Evolutionary conservation across 2,888 invertebrate genomes (phyloP).

Genomic region (Chaitophorus viminalis): DNA sequence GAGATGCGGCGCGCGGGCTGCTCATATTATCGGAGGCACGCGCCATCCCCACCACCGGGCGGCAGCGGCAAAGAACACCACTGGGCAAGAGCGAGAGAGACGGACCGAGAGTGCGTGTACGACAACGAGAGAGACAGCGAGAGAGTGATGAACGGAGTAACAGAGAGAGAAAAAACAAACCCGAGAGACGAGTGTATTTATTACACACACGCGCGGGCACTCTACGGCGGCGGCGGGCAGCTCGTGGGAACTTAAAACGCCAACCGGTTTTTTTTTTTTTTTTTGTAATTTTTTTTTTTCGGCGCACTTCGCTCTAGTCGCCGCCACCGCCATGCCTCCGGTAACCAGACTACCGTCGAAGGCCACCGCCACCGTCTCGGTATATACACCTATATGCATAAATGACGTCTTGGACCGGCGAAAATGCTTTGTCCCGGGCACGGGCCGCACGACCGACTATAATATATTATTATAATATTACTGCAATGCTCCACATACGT

Average conservation of each 20-base stretch:
- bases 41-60: slow-evolving; percentile 55
- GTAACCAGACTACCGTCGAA: slow-evolving; percentile 61
- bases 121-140: too few relatives aligned
- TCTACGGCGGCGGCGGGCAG: slow-evolving; percentile 25
- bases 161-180: slow-evolving; percentile 31
- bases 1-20: slow-evolving; percentile 44
- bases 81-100: too few relatives aligned
- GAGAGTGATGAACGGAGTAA: too few relatives aligned
- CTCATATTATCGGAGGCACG: slow-evolving; percentile 42
- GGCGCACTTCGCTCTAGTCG: slow-evolving; percentile 46
- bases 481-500: slow-evolving; percentile 13
- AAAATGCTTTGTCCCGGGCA: slow-evolving; percentile 43
- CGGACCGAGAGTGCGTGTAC: too few relatives aligned
- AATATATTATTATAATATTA: background rate
- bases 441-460: slow-evolving; percentile 9
- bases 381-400: background rate
- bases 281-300: slow-evolving; percentile 31
- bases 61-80: slow-evolving; percentile 21
- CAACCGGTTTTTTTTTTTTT: slow-evolving; percentile 50
- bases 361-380: slow-evolving; percentile 52
- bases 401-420: slow-evolving; percentile 29
- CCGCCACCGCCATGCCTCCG: slow-evolving; percentile 45
- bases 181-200: slow-evolving; percentile 50
- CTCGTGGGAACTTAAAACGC: slow-evolving; percentile 61
- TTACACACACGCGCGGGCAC: slow-evolving; percentile 43